A percentile compares a stretch with the other conserved stretches of the same genome.
These are phyloP conservation scores for Temnothorax unifasciatus DNA, from an alignment of 2,888 invertebrate genomes.

Conservation along the genomic window DNA sequence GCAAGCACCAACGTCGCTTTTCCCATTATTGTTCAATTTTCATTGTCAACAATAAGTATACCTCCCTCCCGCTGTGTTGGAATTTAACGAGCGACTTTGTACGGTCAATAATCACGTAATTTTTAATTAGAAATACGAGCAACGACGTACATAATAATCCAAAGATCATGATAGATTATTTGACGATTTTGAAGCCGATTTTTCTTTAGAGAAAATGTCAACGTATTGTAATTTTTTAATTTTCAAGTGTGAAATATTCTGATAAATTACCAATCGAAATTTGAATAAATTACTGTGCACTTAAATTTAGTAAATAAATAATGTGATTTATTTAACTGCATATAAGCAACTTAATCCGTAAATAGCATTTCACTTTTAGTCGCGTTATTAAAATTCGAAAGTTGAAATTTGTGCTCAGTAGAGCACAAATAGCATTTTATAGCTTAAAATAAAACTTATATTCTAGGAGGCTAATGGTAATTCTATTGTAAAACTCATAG, in stretches of 20 bases:
- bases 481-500: constrained; percentile 6
- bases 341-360: neutral
- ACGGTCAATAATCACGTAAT: constrained; percentile 16
- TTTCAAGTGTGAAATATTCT: neutral
- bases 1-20: constrained; percentile 18
- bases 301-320: neutral
- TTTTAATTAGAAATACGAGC: constrained; percentile 15
- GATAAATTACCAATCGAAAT: neutral
- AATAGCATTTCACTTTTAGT: neutral
- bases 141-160: neutral
- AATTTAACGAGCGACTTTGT: constrained; percentile 22
- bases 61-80: neutral
- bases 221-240: neutral
- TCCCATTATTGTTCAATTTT: constrained; percentile 35
- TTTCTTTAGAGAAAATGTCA: neutral
- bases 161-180: neutral
- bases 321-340: neutral
- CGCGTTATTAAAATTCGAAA: neutral
- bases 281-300: neutral
- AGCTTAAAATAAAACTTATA: neutral
- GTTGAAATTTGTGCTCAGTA: constrained; percentile 8
- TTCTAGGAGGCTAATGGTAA: neutral
- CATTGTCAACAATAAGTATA: constrained; percentile 2
- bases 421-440: neutral
- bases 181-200: neutral